A percentile compares a stretch with the other conserved stretches of the same genome.
These are phyloP conservation scores for Tyrannus savana DNA, from an alignment of 2,113 vertebrate species.

Conservation along the genomic window DNA sequence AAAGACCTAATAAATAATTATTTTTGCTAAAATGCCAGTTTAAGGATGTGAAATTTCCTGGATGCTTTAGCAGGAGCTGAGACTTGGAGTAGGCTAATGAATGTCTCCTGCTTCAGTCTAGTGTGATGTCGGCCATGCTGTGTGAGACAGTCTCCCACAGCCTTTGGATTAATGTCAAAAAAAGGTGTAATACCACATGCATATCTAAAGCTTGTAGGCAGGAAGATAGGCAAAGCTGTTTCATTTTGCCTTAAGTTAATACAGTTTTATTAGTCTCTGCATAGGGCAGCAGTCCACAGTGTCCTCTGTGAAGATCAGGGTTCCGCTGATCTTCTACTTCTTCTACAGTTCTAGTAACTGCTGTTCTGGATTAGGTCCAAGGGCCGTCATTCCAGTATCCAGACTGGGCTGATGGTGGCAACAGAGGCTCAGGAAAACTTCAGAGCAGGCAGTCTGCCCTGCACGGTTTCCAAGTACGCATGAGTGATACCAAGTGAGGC, in stretches of 20 bases:
- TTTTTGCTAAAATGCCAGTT: conserved; percentile 11
- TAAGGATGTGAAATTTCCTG: background rate
- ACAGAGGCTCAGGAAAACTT: background rate
- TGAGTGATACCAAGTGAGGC: background rate
- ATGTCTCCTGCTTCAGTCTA: background rate
- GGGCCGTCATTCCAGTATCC: background rate
- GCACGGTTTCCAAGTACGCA: background rate
- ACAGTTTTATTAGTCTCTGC: background rate
- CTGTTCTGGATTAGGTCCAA: background rate
- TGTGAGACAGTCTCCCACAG: background rate
- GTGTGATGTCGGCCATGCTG: background rate
- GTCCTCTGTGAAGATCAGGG: background rate
- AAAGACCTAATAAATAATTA: conserved; percentile 49
- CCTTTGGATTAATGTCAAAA: background rate
- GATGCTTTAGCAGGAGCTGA: background rate
- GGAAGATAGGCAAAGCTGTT: background rate
- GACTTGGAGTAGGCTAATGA: background rate
- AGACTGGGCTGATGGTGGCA: conserved; percentile 1
- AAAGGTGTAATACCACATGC: background rate
- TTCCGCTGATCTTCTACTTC: background rate
- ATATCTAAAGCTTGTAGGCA: background rate
- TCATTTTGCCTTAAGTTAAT: background rate
- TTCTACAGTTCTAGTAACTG: background rate
- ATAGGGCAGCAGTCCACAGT: background rate
- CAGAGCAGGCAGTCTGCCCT: background rate